Percentiles rank a stretch among this genome's conserved stretches.
phyloP scores from a whole-genome alignment of 2,888 invertebrate genomes.

The Minunthozetes semirufus region DNA sequence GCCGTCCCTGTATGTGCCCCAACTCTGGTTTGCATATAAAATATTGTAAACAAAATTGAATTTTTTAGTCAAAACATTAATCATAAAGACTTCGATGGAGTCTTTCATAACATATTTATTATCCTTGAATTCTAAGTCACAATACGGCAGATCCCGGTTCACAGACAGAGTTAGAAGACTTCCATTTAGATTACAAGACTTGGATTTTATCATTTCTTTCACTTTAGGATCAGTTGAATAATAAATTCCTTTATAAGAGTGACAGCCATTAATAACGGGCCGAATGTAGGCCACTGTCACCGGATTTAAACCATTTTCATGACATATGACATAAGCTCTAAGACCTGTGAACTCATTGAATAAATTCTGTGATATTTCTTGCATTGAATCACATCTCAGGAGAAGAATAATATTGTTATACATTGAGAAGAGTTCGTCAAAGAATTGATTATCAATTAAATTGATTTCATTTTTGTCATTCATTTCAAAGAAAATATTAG shows the following conservation, averaged over 20 bases:
- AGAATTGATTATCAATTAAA: background rate
- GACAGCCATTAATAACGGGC: background rate
- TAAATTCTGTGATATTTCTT: background rate
- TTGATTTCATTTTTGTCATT: background rate
- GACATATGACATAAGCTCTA: background rate
- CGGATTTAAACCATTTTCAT: background rate
- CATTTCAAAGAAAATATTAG: background rate
- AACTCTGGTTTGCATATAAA: constrained; percentile 1
- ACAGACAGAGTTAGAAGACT: background rate
- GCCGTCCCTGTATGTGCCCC: background rate
- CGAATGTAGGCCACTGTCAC: background rate
- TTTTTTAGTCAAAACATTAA: background rate
- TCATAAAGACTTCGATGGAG: background rate
- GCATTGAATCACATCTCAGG: background rate
- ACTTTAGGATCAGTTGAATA: background rate
- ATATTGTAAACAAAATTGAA: background rate
- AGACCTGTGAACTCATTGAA: background rate
- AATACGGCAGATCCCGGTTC: background rate
- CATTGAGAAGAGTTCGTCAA: background rate
- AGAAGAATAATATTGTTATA: constrained; percentile 44
- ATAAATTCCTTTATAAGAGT: background rate
- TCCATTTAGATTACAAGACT: background rate
- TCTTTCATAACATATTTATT: background rate
- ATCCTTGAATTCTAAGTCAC: background rate
- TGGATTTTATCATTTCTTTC: background rate